Percentiles rank a stretch among this genome's conserved stretches.
Evolutionary conservation across 2,888 invertebrate species (phyloP).

Genomic region (Agrochola lychnidis): DNA sequence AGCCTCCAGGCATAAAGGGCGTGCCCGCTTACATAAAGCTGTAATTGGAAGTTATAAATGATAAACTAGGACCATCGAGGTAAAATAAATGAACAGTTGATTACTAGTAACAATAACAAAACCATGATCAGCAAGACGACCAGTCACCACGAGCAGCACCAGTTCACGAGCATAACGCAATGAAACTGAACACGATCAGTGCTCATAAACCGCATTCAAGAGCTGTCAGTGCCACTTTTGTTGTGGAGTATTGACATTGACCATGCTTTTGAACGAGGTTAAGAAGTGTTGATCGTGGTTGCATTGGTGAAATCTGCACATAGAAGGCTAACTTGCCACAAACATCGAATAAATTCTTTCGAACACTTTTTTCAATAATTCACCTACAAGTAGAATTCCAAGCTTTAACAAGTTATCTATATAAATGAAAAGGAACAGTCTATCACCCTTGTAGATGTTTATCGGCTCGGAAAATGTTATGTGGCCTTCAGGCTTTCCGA

Average conservation of each 20-base stretch:
- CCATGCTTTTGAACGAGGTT: too few relatives aligned
- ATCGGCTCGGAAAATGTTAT: slow-evolving; percentile 73
- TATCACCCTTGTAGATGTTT: slow-evolving; percentile 70
- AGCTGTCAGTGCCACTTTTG: neutral
- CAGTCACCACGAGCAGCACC: too few relatives aligned
- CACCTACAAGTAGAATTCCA: neutral
- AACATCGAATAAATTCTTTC: neutral
- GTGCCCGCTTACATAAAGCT: too few relatives aligned
- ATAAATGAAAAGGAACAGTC: slow-evolving; percentile 61
- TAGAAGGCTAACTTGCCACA: neutral
- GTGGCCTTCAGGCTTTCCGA: slow-evolving; percentile 55
- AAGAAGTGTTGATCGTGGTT: neutral
- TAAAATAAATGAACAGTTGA: too few relatives aligned
- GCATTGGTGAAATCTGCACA: neutral
- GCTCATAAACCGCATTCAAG: neutral
- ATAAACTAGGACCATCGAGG: too few relatives aligned
- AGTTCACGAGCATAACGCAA: too few relatives aligned
- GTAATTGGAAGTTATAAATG: too few relatives aligned
- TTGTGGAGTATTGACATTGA: too few relatives aligned
- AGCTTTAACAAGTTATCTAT: slow-evolving; percentile 8
- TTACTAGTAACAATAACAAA: too few relatives aligned
- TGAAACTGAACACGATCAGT: neutral
- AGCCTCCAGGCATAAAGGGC: too few relatives aligned
- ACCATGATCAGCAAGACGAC: too few relatives aligned
- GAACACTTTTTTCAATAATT: neutral